phyloP scores from a whole-genome alignment of 2,888 invertebrate genomes.

The Salpingus planirostris region DNA sequence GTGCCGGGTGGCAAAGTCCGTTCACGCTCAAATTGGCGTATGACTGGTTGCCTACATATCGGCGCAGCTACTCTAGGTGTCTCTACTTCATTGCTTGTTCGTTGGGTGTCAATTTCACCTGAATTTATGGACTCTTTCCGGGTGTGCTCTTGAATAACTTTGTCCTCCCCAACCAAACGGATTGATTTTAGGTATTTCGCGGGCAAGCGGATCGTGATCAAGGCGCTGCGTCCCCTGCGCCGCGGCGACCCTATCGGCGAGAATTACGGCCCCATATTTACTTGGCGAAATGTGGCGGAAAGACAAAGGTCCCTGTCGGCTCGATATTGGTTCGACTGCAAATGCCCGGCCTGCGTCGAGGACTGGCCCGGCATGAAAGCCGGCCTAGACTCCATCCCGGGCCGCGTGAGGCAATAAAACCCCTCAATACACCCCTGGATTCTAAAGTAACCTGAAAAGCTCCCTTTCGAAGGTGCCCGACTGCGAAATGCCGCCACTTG shows the following conservation, averaged over 20 bases:
- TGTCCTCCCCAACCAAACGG: too few species aligned
- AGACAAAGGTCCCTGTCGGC: conserved; percentile 57
- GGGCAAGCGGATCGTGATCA: conserved; percentile 62
- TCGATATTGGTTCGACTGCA: conserved; percentile 72
- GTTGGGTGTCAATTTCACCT: too few species aligned
- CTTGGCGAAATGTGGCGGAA: conserved; percentile 45
- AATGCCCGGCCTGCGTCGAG: conserved; percentile 61
- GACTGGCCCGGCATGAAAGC: conserved; percentile 62
- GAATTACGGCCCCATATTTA: conserved; percentile 77
- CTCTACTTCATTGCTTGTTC: too few species aligned
- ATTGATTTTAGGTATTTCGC: conserved; percentile 64
- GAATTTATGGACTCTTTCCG: too few species aligned
- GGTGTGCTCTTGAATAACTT: too few species aligned
- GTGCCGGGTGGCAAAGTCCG: too few species aligned
- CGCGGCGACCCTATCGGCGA: conserved; percentile 65
- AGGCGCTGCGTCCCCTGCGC: conserved; percentile 55
- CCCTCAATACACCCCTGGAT: too few species aligned
- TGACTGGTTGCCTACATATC: too few species aligned
- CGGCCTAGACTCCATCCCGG: conserved; percentile 44
- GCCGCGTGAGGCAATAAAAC: conserved; percentile 42
- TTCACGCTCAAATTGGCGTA: too few species aligned
- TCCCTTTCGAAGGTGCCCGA: conserved; percentile 45
- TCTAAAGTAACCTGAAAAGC: conserved; percentile 1
- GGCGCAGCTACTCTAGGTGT: too few species aligned
- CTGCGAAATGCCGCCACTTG: conserved; percentile 42